phyloP scores from a whole-genome alignment of 2,888 invertebrate genomes.

The Mesorhabditis sp. region DNA sequence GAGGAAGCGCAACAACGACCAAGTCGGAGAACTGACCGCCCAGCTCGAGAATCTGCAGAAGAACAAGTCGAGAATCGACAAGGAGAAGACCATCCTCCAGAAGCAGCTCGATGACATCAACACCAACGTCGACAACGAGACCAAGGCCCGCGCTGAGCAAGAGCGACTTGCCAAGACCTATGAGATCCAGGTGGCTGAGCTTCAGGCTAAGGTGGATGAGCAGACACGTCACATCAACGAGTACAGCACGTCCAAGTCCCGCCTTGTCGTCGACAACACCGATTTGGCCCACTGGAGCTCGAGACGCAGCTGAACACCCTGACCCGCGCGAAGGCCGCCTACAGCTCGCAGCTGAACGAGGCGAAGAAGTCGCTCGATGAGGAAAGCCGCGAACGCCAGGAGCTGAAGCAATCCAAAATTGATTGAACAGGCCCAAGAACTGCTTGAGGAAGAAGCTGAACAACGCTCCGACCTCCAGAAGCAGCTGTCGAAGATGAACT shows the following conservation, averaged over 20 bases:
- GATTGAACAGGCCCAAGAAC: slow-evolving; percentile 95
- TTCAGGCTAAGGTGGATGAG: slow-evolving; percentile 92
- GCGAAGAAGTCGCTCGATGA: slow-evolving; percentile 96
- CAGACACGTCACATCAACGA: slow-evolving; percentile 87
- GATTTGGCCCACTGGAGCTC: slow-evolving; percentile 82
- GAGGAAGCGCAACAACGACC: slow-evolving; percentile 99
- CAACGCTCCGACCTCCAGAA: slow-evolving; percentile 92
- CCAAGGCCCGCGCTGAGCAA: slow-evolving; percentile 46
- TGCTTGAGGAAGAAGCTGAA: slow-evolving; percentile 97
- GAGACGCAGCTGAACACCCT: slow-evolving; percentile 94
- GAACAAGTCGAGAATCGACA: slow-evolving; percentile 73
- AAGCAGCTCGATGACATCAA: slow-evolving; percentile 52
- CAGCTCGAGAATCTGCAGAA: slow-evolving; percentile 99
- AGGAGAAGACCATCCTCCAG: slow-evolving; percentile 45
- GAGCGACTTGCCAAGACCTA: slow-evolving; percentile 52
- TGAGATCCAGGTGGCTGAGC: slow-evolving; percentile 76
- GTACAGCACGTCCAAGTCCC: slow-evolving; percentile 78
- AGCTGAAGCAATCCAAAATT: slow-evolving; percentile 51
- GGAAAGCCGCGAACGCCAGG: slow-evolving; percentile 61
- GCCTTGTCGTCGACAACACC: slow-evolving; percentile 91
- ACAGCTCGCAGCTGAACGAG: slow-evolving; percentile 70
- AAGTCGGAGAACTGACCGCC: slow-evolving; percentile 97
- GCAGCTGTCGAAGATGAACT: slow-evolving; percentile 86
- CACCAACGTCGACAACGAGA: slow-evolving; percentile 49
- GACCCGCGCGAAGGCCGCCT: slow-evolving; percentile 59